phyloP scores from a whole-genome alignment of 2,113 vertebrate species.

The Bujurquina vittata region DNA sequence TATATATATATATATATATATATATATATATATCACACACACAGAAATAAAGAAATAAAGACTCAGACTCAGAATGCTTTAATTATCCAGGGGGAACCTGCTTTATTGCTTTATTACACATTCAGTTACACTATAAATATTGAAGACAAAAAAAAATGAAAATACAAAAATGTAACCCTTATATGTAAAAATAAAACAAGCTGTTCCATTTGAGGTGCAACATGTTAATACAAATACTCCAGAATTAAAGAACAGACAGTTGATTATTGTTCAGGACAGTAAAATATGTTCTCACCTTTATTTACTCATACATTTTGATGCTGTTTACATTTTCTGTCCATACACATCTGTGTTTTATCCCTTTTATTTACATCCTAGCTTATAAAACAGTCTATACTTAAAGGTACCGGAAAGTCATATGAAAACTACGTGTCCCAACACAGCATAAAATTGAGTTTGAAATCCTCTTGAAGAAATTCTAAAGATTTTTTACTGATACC shows the following conservation, averaged over 20 bases:
- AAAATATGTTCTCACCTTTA: neutral
- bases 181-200: neutral
- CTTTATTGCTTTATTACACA: neutral
- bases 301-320: neutral
- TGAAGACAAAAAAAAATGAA: neutral
- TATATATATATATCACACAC: too few relatives aligned
- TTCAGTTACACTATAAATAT: neutral
- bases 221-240: neutral
- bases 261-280: neutral
- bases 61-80: neutral
- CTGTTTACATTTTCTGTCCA: neutral
- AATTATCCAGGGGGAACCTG: neutral
- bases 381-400: neutral
- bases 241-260: neutral
- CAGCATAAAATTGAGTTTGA: neutral
- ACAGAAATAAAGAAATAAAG: neutral
- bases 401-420: neutral
- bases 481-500: neutral
- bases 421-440: neutral
- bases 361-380: neutral
- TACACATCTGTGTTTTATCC: neutral
- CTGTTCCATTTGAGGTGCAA: too few relatives aligned
- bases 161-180: too few relatives aligned
- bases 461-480: neutral
- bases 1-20: too few relatives aligned